A percentile compares a stretch with the other conserved stretches of the same genome.
Evolutionary conservation across 2,888 invertebrate species (phyloP).

Genomic region (Leptura quadrifasciata): DNA sequence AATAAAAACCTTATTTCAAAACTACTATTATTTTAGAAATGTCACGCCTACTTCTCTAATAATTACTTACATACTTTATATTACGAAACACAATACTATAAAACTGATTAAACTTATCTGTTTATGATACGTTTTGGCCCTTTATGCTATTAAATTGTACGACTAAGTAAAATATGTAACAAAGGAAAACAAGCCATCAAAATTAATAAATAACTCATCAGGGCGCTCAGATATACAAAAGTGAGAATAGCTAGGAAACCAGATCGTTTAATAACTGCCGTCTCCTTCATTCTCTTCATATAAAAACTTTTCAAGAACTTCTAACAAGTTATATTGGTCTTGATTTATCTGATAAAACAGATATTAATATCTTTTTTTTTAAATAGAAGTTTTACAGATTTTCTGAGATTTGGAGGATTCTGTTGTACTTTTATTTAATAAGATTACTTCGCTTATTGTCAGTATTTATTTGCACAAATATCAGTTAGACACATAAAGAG

Average conservation of each 20-base stretch:
- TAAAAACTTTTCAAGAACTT: constrained; percentile 14
- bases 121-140: background rate
- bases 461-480: background rate
- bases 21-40: too few relatives aligned
- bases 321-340: constrained; percentile 13
- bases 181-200: background rate
- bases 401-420: background rate
- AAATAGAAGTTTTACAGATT: background rate
- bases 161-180: background rate
- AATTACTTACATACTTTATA: too few relatives aligned
- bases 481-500: background rate
- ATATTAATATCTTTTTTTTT: constrained; percentile 17
- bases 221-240: background rate
- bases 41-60: too few relatives aligned
- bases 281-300: background rate
- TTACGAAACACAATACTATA: too few relatives aligned
- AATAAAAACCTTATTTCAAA: too few relatives aligned
- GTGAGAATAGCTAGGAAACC: background rate
- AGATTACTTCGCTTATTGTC: background rate
- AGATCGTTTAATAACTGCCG: background rate
- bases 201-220: constrained; percentile 5
- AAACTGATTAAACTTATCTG: too few relatives aligned
- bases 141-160: background rate
- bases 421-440: background rate
- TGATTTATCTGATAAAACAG: constrained; percentile 4